phyloP scores from a whole-genome alignment of 2,888 invertebrate species.

The Trisateles emortualis region DNA sequence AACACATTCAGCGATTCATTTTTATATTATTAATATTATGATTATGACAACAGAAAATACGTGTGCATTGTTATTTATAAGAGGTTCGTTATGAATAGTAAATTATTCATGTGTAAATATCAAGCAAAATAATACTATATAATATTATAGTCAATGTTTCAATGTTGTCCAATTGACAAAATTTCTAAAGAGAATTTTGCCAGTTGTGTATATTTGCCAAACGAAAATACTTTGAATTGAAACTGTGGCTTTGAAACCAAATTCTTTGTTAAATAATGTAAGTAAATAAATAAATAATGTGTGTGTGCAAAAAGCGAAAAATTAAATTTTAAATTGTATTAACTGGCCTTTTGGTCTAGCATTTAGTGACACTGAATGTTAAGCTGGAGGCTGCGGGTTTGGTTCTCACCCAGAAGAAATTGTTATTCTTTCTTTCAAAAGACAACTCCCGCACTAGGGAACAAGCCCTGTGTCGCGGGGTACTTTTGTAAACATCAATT shows the following conservation, averaged over 20 bases:
- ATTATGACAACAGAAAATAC: not conserved
- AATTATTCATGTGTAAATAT: not conserved
- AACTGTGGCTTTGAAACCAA: not conserved
- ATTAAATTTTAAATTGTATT: not conserved
- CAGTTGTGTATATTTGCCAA: not conserved
- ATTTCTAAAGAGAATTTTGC: not conserved
- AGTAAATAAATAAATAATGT: not conserved
- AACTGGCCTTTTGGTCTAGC: no score
- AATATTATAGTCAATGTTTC: not conserved
- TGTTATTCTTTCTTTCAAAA: no score
- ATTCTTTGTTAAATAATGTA: not conserved
- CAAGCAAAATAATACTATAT: not conserved
- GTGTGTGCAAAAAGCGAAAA: no score
- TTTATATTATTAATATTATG: not conserved
- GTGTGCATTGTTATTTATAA: not conserved
- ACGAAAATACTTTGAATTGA: not conserved
- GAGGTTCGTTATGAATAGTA: not conserved
- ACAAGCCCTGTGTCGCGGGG: no score
- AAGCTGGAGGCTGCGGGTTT: no score
- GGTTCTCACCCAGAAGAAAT: no score
- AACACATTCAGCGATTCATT: not conserved
- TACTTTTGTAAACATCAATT: no score
- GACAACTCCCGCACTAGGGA: no score
- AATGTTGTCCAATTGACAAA: not conserved
- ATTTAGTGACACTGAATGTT: no score